These are phyloP conservation scores for Taxidea taxus DNA, from an alignment of 2,113 vertebrate genomes.

Conservation along the genomic window DNA sequence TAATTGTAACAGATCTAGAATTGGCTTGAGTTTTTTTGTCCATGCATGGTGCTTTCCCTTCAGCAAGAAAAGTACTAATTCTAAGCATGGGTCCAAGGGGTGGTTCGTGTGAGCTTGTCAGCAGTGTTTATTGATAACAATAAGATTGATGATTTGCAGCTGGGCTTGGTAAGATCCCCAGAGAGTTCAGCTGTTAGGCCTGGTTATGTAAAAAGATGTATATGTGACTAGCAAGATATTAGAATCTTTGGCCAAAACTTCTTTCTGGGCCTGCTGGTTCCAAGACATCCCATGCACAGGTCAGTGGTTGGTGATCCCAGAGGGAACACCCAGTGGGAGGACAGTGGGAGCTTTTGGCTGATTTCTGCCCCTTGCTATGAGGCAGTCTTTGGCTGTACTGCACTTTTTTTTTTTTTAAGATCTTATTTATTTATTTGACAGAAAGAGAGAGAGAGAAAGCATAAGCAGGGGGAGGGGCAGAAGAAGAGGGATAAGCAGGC, in stretches of 20 bases:
- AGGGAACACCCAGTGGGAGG: neutral
- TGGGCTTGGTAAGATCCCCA: neutral
- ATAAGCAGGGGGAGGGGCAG: too few relatives aligned
- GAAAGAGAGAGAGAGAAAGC: too few relatives aligned
- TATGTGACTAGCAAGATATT: neutral
- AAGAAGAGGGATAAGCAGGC: too few relatives aligned
- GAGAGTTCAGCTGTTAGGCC: neutral
- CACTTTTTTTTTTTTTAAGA: neutral
- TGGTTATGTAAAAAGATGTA: neutral
- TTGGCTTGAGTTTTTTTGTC: neutral
- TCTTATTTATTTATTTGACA: too few relatives aligned
- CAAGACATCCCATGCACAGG: neutral
- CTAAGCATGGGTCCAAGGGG: neutral
- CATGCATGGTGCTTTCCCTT: neutral
- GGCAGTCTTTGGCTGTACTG: too few relatives aligned
- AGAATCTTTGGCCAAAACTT: neutral
- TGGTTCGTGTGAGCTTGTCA: neutral
- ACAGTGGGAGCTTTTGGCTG: fast-evolving
- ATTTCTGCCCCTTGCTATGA: neutral
- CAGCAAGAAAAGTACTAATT: neutral
- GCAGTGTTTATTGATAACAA: neutral
- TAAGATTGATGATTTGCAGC: neutral
- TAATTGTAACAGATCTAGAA: neutral
- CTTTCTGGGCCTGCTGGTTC: neutral
- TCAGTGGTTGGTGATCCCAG: neutral